phyloP scores from a whole-genome alignment of 2,113 vertebrate species.

The Nannobrachium achirus region DNA sequence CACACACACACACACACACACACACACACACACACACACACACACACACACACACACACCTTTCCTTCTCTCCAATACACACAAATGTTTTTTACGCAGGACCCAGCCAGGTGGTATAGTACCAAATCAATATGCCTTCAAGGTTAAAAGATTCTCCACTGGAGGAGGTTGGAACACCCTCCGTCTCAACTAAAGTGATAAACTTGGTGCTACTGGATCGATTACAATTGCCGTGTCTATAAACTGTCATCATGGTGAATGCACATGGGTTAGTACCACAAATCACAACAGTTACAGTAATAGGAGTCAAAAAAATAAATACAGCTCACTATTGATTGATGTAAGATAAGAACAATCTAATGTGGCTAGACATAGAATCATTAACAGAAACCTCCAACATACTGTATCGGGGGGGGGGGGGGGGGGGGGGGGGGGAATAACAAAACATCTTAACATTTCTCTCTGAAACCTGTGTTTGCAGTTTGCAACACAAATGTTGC shows the following conservation, averaged over 20 bases:
- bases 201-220: constrained; percentile 19
- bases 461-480: neutral
- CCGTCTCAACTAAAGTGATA: neutral
- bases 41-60: too few species aligned
- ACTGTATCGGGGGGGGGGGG: too few species aligned
- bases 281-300: constrained; percentile 12
- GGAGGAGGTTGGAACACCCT: constrained; percentile 12
- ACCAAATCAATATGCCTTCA: constrained; percentile 28
- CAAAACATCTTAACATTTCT: constrained; percentile 6
- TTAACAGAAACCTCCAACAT: too few species aligned
- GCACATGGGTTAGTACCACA: constrained; percentile 25
- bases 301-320: neutral
- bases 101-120: neutral
- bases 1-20: neutral
- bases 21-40: too few species aligned
- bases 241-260: constrained; percentile 41
- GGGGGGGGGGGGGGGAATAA: too few species aligned
- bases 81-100: too few species aligned
- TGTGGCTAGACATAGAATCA: neutral
- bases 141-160: constrained; percentile 22
- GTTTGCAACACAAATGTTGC: constrained; percentile 5
- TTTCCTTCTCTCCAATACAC: too few species aligned
- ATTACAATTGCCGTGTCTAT: constrained; percentile 23
- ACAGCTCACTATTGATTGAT: constrained; percentile 40
- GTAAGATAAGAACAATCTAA: constrained; percentile 19